Percentiles rank a stretch among this genome's conserved stretches.
These are phyloP conservation scores for Mormyrus hasselquistii DNA, from an alignment of 2,797 vertebrate genomes.

Conservation along the genomic window DNA sequence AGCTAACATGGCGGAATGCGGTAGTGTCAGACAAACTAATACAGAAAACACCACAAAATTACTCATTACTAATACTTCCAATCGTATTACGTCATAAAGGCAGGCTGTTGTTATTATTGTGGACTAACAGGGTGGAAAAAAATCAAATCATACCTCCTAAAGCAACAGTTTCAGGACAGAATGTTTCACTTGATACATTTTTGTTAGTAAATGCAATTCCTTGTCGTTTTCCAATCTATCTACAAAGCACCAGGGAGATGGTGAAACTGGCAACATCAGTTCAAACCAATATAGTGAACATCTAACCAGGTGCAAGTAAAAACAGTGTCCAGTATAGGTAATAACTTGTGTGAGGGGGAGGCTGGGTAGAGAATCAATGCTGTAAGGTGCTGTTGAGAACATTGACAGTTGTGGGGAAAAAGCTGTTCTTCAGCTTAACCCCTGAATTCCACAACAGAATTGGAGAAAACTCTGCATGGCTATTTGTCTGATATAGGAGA, in stretches of 20 bases:
- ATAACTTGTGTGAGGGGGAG: neutral
- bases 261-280: too few relatives aligned
- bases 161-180: neutral
- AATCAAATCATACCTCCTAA: neutral
- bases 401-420: neutral
- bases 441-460: neutral
- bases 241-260: too few relatives aligned
- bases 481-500: too few relatives aligned
- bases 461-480: neutral
- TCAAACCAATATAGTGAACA: too few relatives aligned
- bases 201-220: neutral
- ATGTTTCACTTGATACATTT: neutral
- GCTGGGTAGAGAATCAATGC: neutral
- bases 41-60: neutral
- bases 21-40: neutral
- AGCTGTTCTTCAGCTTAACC: neutral
- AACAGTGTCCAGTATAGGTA: neutral
- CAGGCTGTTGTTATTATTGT: too few relatives aligned
- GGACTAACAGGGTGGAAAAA: neutral
- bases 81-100: neutral
- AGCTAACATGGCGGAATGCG: neutral
- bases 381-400: neutral
- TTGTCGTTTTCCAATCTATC: neutral
- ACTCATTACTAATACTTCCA: neutral
- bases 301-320: neutral